Conservation (phyloP, 2,797 vertebrate genomes). For the Ctenopoma multispine region DNA sequence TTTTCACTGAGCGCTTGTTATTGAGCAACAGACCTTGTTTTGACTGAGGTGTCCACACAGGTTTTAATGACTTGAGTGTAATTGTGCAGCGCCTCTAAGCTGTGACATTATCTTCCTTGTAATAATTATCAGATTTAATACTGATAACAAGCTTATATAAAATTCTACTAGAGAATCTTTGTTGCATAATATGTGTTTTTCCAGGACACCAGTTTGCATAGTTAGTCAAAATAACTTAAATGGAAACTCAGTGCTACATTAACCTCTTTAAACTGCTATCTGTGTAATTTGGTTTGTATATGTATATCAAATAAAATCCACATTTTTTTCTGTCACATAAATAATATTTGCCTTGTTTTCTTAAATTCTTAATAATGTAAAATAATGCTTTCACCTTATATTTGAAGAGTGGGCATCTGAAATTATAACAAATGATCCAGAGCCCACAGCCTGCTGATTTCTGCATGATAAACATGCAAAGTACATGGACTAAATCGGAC, state of each 20-base stretch:
- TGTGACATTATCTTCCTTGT: conserved; percentile 44
- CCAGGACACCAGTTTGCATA: background rate
- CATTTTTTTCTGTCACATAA: background rate
- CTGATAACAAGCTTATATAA: conserved; percentile 39
- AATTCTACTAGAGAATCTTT: conserved; percentile 31
- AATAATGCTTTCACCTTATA: no score
- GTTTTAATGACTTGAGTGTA: conserved; percentile 43
- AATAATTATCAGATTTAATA: conserved; percentile 43
- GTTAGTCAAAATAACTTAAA: background rate
- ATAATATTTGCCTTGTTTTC: conserved; percentile 1
- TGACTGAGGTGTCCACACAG: conserved; percentile 20
- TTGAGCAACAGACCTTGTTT: conserved; percentile 62
- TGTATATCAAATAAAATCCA: background rate
- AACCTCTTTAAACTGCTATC: background rate
- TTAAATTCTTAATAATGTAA: background rate
- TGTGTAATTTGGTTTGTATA: background rate
- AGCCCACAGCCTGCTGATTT: background rate
- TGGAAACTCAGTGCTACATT: background rate
- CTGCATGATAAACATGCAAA: background rate
- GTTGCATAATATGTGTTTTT: conserved; percentile 16
- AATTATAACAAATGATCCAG: background rate
- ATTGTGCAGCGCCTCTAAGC: conserved; percentile 37
- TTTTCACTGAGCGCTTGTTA: conserved; percentile 18
- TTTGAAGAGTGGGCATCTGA: background rate
- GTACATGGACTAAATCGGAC: background rate